These are phyloP conservation scores for Antennarius maculatus DNA, from an alignment of 2,797 vertebrate species.

Conservation along the genomic window DNA sequence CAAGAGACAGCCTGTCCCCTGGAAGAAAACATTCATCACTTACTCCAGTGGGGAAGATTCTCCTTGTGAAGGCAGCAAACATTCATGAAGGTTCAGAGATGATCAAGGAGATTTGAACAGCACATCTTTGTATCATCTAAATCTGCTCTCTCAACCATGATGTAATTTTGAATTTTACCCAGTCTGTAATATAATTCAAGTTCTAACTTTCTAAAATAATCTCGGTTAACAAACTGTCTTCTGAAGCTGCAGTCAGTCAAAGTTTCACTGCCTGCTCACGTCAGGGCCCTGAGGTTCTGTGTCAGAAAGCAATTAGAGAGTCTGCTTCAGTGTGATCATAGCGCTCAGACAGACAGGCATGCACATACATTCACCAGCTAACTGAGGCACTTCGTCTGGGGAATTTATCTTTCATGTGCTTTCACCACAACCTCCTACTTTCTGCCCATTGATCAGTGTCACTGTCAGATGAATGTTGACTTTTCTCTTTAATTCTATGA, in stretches of 20 bases:
- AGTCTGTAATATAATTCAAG: not conserved
- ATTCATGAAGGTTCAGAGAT: conserved; percentile 18
- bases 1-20: conserved; percentile 53
- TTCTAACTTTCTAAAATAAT: not conserved
- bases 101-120: conserved; percentile 41
- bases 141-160: conserved; percentile 20
- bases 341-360: conserved; percentile 30
- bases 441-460: conserved; percentile 35
- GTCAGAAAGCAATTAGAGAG: conserved; percentile 33
- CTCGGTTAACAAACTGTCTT: conserved; percentile 1
- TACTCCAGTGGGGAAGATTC: conserved; percentile 42
- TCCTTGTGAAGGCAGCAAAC: conserved; percentile 37
- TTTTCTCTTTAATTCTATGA: too few species aligned
- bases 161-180: conserved; percentile 18
- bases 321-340: conserved; percentile 48
- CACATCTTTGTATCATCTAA: conserved; percentile 18
- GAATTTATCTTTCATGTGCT: conserved; percentile 37
- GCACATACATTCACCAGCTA: conserved; percentile 1
- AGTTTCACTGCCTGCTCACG: conserved; percentile 12
- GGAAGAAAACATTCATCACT: conserved; percentile 48
- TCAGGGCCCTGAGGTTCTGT: conserved; percentile 20
- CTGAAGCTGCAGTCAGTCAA: not conserved
- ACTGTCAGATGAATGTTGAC: not conserved
- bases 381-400: conserved; percentile 29
- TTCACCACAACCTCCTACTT: conserved; percentile 52